phyloP scores from a whole-genome alignment of 2,888 invertebrate species.

The Apamea crenata region DNA sequence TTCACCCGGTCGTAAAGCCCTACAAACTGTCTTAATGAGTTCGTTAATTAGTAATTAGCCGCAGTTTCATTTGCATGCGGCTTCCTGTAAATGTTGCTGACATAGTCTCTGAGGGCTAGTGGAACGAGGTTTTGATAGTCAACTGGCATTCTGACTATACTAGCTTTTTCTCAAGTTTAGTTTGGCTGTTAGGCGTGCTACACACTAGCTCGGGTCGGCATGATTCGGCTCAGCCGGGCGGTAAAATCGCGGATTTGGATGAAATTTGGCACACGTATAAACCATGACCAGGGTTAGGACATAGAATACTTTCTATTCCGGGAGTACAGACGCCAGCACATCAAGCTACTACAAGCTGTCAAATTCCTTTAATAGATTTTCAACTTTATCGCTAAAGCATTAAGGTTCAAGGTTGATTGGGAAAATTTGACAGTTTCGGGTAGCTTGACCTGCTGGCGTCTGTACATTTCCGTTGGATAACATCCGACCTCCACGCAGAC shows the following conservation, averaged over 20 bases:
- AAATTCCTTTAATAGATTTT: too few relatives aligned
- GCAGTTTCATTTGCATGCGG: background rate
- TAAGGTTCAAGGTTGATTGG: too few relatives aligned
- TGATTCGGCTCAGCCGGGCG: background rate
- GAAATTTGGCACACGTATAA: background rate
- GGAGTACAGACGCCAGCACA: too few relatives aligned
- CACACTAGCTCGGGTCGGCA: background rate
- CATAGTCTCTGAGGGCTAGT: background rate
- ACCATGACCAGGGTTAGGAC: background rate
- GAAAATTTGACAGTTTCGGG: too few relatives aligned
- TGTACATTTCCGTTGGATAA: too few relatives aligned
- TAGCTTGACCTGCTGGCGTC: too few relatives aligned
- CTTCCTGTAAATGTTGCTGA: background rate
- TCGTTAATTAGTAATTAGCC: constrained; percentile 1
- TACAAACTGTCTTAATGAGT: constrained; percentile 30
- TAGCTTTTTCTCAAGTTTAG: background rate
- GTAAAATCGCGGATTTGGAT: background rate
- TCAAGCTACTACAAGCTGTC: too few relatives aligned
- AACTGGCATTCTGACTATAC: background rate
- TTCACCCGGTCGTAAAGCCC: background rate
- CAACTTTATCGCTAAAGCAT: too few relatives aligned
- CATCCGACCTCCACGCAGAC: background rate
- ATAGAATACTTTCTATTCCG: background rate
- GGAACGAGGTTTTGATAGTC: background rate
- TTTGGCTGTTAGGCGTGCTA: background rate